Base-by-base conservation (phyloP, 2,797 vertebrate species). In the Meriones psammophilus region DNA sequence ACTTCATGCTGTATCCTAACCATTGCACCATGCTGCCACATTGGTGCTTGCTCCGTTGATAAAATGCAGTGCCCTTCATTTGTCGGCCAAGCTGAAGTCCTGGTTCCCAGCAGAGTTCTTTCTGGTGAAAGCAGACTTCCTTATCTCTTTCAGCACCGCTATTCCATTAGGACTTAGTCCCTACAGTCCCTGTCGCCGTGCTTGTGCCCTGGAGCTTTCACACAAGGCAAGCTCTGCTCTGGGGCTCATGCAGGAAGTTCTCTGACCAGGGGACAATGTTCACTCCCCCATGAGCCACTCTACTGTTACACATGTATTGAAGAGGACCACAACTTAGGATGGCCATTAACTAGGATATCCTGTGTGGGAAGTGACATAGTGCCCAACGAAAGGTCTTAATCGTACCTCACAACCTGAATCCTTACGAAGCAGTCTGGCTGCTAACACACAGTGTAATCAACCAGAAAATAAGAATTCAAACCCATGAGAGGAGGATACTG, bases 81-180 rank as follows among this genome's bases (percentile, higher is more conserved):
- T 46, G 87, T 89, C 33, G 83, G n/a, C 78, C 76, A 17, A 28
- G 12, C 92, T 80, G 68, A 88, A 80, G 73, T 85, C 56, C 46
- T 58, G 90, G 69, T 76, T 87, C 33, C 24, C 28, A 76, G 46
- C 24, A 26, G 17, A 56, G 74, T 18, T 46, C 39, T 42, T 4
- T 50, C 39, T 66, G 60, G 6, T 60, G 30, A 33, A 86, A 42
- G n/a, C 26, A 83, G 92, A 17, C 28, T 85, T 36, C 68, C 69
- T 54, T 14, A 33, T 62, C 46, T 33, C 71, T 24, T 36, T 30
- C 22, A 60, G 62, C 15, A 54, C 78, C 30, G 1, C 4, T 24
- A 3, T 71, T 74, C 24, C 36, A 30, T 84, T 36, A 73, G 50
- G 50, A 30, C 54, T 2, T 2, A 50, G 33, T 33, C 68, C 8